phyloP scores from a whole-genome alignment of 2,888 invertebrate species.

The Eupeodes luniger region DNA sequence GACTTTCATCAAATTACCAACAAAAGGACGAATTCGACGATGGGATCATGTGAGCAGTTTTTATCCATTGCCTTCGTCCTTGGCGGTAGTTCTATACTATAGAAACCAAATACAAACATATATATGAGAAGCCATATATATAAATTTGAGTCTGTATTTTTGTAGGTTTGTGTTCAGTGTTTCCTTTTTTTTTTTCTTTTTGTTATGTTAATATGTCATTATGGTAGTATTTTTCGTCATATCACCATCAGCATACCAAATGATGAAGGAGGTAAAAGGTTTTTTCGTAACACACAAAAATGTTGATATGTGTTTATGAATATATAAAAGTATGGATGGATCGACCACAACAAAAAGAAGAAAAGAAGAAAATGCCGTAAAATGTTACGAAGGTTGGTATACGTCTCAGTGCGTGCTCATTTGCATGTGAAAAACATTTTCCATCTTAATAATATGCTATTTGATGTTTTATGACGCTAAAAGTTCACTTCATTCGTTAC shows the following conservation, averaged over 20 bases:
- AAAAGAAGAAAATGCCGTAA: conserved; percentile 47
- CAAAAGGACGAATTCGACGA: conserved; percentile 63
- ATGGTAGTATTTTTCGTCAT: conserved; percentile 68
- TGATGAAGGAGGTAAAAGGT: conserved; percentile 38
- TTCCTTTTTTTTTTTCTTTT: conserved; percentile 35
- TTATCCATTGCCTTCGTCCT: conserved; percentile 33
- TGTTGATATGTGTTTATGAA: conserved; percentile 4
- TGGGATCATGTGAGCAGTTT: conserved; percentile 57
- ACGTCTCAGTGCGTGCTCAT: conserved; percentile 74
- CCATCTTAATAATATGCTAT: conserved; percentile 73
- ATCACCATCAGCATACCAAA: conserved; percentile 72
- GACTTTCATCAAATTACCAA: conserved; percentile 51
- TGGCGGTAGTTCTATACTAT: neutral
- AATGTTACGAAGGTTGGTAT: conserved; percentile 60
- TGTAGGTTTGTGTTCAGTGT: conserved; percentile 22
- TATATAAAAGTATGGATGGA: conserved; percentile 14
- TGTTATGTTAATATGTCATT: conserved; percentile 75
- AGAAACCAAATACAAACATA: neutral
- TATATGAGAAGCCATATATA: neutral
- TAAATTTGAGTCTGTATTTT: neutral
- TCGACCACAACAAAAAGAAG: conserved; percentile 8
- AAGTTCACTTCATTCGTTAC: conserved; percentile 53
- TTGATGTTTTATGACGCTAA: conserved; percentile 74
- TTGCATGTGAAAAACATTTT: conserved; percentile 75
- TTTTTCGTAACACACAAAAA: conserved; percentile 21